Percentiles rank a stretch among this genome's conserved stretches.
Evolutionary conservation across 2,797 vertebrate species (phyloP).

Genomic region (Lagodon rhomboides): DNA sequence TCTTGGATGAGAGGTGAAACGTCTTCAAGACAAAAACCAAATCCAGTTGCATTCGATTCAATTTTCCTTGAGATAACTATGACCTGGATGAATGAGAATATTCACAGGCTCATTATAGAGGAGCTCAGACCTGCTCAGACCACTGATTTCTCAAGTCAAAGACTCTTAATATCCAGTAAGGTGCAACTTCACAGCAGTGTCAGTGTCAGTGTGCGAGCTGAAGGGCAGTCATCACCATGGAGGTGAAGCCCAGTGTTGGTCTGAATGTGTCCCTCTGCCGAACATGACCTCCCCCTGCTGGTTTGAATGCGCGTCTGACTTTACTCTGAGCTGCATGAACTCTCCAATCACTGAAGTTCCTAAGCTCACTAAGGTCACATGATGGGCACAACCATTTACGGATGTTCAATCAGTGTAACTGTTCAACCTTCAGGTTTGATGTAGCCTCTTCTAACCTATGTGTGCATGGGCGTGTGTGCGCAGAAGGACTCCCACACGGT

Average conservation of each 20-base stretch:
- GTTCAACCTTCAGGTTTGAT: not conserved
- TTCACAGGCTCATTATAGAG: too few species aligned
- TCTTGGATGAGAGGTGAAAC: too few species aligned
- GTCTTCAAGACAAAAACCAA: too few species aligned
- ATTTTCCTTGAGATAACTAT: too few species aligned
- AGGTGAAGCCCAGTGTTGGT: not conserved
- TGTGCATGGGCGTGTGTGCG: slow-evolving; percentile 10
- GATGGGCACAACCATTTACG: not conserved
- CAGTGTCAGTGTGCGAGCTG: not conserved
- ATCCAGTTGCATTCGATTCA: too few species aligned
- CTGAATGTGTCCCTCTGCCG: not conserved
- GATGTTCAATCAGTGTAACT: not conserved
- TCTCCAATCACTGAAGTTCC: not conserved
- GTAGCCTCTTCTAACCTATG: not conserved
- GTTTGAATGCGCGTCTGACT: not conserved
- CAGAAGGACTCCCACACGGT: slow-evolving; percentile 93
- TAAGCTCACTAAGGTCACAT: not conserved
- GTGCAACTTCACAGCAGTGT: not conserved
- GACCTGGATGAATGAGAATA: too few species aligned
- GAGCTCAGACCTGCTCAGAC: not conserved
- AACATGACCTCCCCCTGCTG: slow-evolving; percentile 39
- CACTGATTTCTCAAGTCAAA: not conserved
- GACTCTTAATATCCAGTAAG: not conserved
- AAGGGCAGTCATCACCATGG: not conserved
- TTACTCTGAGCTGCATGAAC: not conserved